Evolutionary conservation across 1,140 invertebrate species (phyloP), one percentile per base, ranked within the genome.

Genomic region (Cyclargus thomasi): DNA sequence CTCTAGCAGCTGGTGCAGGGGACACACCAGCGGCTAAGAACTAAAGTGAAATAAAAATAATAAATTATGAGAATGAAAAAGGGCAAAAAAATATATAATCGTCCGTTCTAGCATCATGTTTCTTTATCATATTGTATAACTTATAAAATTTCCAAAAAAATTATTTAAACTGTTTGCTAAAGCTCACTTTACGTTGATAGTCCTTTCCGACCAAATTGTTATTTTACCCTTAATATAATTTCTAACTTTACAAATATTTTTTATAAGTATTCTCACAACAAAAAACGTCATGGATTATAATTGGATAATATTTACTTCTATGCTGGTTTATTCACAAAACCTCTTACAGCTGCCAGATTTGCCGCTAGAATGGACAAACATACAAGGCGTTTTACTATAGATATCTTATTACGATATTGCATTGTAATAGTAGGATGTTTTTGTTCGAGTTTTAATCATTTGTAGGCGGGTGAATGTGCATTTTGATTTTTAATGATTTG

Each of bases 281-380:
- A 47, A 47, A 47, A 47, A 47, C 10, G 2, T 8, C 10, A 16
- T 11, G 3, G 39, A 47, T 47, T 47, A 16, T 47, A 47, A 47
- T 47, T 16, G 39, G 39, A 47, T 47, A 47, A 47, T 16, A 47
- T 47, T 47, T 47, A 47, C 10, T 47, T 47, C 21, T 21, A 10
- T 39, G 64, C 53, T 65, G 36, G 53, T 18, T 65, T 23, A 20
- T 53, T 65, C n/a, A 65, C 64, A 64, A 64, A 64, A 20, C 39
- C 17, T 47, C 6, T 53, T 65, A 14, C 64, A 65, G 64, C 64
- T 65, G 64, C 47, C 47, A 70, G 62, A 55, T 67, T 70, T 70
- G 47, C 59, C 65, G 69, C 62, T 66, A 18, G 39, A 21, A 63
- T 59, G 69, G 63, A 53, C 68, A 70, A 70, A 64, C 47, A 67